Evolutionary conservation across 2,888 invertebrate genomes (phyloP).

Genomic region (Labia minor): DNA sequence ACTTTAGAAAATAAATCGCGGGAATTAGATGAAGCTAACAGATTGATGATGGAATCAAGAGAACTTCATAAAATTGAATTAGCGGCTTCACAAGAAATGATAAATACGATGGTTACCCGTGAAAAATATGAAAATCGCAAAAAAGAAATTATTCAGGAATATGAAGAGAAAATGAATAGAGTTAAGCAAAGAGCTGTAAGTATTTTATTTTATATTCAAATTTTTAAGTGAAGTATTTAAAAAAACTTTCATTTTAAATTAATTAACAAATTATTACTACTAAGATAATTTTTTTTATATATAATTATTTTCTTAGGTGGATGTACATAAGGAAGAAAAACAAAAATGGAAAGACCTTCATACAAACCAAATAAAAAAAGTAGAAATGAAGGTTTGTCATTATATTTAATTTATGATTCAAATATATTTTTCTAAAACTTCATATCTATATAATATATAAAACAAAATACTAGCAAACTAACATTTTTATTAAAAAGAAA

Average conservation of each 20-base stretch:
- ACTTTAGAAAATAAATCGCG: neutral
- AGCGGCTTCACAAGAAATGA: neutral
- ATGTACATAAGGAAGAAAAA: neutral
- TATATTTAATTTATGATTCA: neutral
- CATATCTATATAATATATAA: neutral
- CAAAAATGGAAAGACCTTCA: slow-evolving; percentile 1
- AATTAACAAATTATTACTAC: no score
- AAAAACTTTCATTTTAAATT: no score
- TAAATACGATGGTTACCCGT: neutral
- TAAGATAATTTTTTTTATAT: neutral
- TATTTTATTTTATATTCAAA: neutral
- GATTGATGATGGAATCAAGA: neutral
- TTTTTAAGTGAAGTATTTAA: no score
- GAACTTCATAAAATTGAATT: neutral
- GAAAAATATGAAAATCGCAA: neutral
- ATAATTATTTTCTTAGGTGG: neutral
- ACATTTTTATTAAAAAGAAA: no score
- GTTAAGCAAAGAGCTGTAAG: neutral
- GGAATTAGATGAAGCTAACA: neutral
- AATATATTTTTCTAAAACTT: neutral
- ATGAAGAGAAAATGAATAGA: neutral
- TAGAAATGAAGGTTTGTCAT: neutral
- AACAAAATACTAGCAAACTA: no score
- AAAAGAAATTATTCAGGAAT: neutral
- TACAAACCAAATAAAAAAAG: neutral